Percentiles rank a stretch among this genome's conserved stretches.
phyloP scores from a whole-genome alignment of 2,113 vertebrate genomes.

The Colius striatus region DNA sequence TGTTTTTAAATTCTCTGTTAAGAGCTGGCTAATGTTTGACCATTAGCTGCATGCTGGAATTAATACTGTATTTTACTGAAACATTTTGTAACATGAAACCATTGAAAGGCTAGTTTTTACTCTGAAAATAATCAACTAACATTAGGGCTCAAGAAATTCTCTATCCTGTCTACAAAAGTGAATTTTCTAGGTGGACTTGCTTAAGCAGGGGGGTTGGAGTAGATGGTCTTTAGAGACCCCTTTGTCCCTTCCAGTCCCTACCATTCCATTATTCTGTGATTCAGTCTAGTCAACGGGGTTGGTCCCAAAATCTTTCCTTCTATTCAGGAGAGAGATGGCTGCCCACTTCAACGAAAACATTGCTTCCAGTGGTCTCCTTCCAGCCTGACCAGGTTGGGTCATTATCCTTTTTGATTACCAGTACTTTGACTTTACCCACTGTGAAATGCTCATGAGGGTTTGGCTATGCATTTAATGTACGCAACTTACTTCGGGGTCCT shows the following conservation, averaged over 20 bases:
- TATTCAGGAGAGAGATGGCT: background rate
- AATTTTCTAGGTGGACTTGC: background rate
- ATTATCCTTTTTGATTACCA: background rate
- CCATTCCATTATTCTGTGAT: no score
- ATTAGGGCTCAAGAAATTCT: background rate
- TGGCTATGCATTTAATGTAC: constrained; percentile 24
- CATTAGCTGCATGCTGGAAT: background rate
- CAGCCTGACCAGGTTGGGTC: background rate
- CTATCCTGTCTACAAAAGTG: background rate
- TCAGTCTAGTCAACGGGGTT: background rate
- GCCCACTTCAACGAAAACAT: background rate
- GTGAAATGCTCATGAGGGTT: background rate
- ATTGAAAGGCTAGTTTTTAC: background rate
- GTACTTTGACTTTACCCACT: background rate
- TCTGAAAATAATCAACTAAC: background rate
- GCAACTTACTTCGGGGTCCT: constrained; percentile 34
- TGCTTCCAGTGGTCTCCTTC: background rate
- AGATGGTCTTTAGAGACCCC: no score
- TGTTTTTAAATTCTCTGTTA: background rate
- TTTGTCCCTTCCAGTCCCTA: no score
- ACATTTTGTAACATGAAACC: background rate
- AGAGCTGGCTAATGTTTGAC: background rate
- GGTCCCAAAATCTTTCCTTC: background rate
- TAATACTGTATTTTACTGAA: background rate
- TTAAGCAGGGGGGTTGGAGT: no score